Evolutionary conservation across 2,113 vertebrate genomes (phyloP).

Genomic region (Panthera tigris): DNA sequence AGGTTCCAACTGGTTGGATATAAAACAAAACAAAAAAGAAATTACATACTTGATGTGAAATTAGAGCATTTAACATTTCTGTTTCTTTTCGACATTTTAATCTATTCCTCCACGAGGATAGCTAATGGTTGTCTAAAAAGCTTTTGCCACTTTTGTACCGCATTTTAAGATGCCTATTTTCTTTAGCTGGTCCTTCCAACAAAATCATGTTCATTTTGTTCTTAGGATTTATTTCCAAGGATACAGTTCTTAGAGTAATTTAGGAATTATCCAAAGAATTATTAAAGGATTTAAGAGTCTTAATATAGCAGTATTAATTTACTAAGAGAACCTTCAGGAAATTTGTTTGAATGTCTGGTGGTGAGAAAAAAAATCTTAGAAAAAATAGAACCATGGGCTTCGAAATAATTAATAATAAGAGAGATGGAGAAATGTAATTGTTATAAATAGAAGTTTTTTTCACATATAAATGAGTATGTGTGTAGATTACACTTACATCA

Average conservation of each 20-base stretch:
- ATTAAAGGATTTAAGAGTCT: slow-evolving; percentile 79
- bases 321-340: slow-evolving; percentile 65
- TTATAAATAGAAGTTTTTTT: slow-evolving; percentile 25
- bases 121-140: slow-evolving; percentile 77
- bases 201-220: slow-evolving; percentile 77
- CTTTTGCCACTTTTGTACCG: slow-evolving; percentile 61
- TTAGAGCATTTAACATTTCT: slow-evolving; percentile 80
- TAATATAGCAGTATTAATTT: slow-evolving; percentile 72
- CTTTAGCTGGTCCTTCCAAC: slow-evolving; percentile 62
- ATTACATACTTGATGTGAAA: slow-evolving; percentile 77
- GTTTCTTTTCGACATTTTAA: slow-evolving; percentile 78
- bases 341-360: slow-evolving; percentile 55
- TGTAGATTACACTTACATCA: not conserved
- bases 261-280: slow-evolving; percentile 80
- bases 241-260: slow-evolving; percentile 78
- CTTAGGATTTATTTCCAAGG: slow-evolving; percentile 78
- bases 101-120: slow-evolving; percentile 69
- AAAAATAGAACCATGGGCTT: slow-evolving; percentile 33
- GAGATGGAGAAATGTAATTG: not conserved
- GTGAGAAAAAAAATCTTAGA: slow-evolving; percentile 50
- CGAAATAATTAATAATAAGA: slow-evolving; percentile 35
- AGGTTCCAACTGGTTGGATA: slow-evolving; percentile 75
- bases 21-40: slow-evolving; percentile 80
- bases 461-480: not conserved
- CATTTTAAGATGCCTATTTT: slow-evolving; percentile 72